Evolutionary conservation across 2,797 vertebrate genomes (phyloP).

Genomic region (Chaenodraco wilsoni): DNA sequence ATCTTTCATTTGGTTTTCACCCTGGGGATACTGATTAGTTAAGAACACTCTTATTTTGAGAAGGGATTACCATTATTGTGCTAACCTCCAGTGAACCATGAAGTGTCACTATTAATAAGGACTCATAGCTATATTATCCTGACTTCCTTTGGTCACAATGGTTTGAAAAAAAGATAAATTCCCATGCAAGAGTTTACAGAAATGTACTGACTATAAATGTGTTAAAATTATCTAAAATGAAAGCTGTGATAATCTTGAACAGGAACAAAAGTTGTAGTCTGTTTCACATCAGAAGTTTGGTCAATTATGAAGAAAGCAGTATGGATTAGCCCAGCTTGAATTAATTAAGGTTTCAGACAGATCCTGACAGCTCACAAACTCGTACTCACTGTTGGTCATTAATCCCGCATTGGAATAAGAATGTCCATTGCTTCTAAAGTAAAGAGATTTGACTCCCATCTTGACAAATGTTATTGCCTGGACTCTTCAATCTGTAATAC

Average conservation of each 20-base stretch:
- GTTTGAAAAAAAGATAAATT: slow-evolving; percentile 2
- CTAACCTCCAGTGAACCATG: slow-evolving; percentile 40
- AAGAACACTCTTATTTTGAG: slow-evolving; percentile 44
- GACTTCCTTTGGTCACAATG: slow-evolving; percentile 11
- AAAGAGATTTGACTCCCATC: slow-evolving; percentile 56
- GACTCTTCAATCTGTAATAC: slow-evolving; percentile 45
- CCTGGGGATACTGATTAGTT: slow-evolving; percentile 53
- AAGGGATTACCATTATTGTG: slow-evolving; percentile 47
- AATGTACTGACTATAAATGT: background rate
- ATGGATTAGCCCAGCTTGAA: slow-evolving; percentile 42
- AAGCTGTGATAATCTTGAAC: background rate
- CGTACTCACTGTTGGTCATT: slow-evolving; percentile 29
- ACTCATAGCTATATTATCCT: slow-evolving; percentile 16
- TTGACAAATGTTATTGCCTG: slow-evolving; percentile 59
- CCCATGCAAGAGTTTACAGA: background rate
- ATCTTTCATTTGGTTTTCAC: slow-evolving; percentile 46
- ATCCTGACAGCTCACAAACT: slow-evolving; percentile 27
- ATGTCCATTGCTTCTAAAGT: slow-evolving; percentile 33
- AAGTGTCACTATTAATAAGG: slow-evolving; percentile 42
- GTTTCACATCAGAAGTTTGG: too few relatives aligned
- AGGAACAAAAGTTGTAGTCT: background rate
- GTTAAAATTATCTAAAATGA: background rate
- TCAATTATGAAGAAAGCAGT: slow-evolving; percentile 4
- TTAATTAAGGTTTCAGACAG: slow-evolving; percentile 21
- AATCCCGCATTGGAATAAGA: slow-evolving; percentile 30